Percentiles rank a stretch among this genome's conserved stretches.
Conservation (phyloP, 1,140 invertebrate genomes). For the Nylanderia fulva region DNA sequence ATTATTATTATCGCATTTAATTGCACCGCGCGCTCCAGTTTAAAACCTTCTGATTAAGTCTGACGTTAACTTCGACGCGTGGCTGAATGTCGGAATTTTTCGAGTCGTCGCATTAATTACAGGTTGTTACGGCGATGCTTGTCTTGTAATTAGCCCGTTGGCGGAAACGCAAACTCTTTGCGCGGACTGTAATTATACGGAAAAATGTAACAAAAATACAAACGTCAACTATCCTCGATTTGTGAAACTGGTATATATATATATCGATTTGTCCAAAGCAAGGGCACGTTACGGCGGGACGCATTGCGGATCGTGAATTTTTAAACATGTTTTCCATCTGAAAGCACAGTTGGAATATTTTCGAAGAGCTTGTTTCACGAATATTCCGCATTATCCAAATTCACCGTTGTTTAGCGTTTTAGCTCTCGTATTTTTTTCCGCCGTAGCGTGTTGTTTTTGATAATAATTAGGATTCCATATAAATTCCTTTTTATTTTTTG, state of each 20-base stretch:
- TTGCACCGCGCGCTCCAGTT: constrained; percentile 25
- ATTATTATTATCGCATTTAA: constrained; percentile 42
- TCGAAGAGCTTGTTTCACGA: neutral
- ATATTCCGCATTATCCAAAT: constrained; percentile 5
- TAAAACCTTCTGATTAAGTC: constrained; percentile 45
- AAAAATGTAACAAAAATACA: constrained; percentile 41
- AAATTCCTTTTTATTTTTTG: neutral
- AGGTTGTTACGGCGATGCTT: constrained; percentile 32
- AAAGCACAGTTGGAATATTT: constrained; percentile 18
- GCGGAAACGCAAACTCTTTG: neutral
- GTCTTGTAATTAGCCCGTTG: constrained; percentile 29
- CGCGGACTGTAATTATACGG: constrained; percentile 50
- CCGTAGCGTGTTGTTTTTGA: neutral
- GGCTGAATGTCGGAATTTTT: constrained; percentile 36
- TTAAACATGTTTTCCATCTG: constrained; percentile 51
- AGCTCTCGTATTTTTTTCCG: neutral
- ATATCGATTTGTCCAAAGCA: constrained; percentile 37
- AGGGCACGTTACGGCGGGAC: constrained; percentile 55
- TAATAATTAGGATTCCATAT: neutral
- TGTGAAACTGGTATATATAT: neutral
- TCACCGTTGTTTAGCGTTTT: neutral
- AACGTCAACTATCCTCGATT: neutral
- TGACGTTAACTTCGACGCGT: constrained; percentile 36
- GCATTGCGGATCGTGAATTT: constrained; percentile 66
- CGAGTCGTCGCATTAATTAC: constrained; percentile 30